Evolutionary conservation across 2,797 vertebrate species (phyloP).

Genomic region (Siniperca obscura): DNA sequence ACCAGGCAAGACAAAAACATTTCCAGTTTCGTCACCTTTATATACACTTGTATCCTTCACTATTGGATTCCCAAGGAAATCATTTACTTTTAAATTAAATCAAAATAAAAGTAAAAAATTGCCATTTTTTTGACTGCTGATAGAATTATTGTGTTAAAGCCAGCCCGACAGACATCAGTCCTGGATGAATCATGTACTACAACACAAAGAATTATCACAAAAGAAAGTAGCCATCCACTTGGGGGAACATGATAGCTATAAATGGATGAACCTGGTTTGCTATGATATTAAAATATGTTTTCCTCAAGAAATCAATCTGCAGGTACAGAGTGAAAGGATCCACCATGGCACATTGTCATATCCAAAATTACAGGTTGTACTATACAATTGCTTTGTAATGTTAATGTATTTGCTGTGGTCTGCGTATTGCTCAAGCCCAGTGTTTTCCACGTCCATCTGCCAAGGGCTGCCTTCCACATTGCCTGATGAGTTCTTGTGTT

Average conservation of each 20-base stretch:
- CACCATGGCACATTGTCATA: background rate
- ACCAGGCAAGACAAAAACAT: background rate
- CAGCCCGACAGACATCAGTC: background rate
- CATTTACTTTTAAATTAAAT: background rate
- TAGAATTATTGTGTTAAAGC: background rate
- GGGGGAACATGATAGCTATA: background rate
- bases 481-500: slow-evolving; percentile 1
- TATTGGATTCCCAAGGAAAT: background rate
- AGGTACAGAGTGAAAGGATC: background rate
- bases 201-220: background rate
- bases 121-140: background rate
- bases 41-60: background rate
- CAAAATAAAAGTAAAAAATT: background rate
- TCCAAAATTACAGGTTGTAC: background rate
- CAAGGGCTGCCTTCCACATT: background rate
- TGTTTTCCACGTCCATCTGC: slow-evolving; percentile 16
- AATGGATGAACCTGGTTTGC: background rate
- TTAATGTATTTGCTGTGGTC: slow-evolving; percentile 3
- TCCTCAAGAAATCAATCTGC: background rate
- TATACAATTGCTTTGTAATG: slow-evolving; percentile 10
- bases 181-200: background rate
- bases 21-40: too few relatives aligned
- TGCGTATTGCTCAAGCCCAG: background rate
- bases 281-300: background rate
- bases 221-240: background rate